Conservation (phyloP, 2,113 vertebrate species). For the Hippoglossus stenolepis region DNA sequence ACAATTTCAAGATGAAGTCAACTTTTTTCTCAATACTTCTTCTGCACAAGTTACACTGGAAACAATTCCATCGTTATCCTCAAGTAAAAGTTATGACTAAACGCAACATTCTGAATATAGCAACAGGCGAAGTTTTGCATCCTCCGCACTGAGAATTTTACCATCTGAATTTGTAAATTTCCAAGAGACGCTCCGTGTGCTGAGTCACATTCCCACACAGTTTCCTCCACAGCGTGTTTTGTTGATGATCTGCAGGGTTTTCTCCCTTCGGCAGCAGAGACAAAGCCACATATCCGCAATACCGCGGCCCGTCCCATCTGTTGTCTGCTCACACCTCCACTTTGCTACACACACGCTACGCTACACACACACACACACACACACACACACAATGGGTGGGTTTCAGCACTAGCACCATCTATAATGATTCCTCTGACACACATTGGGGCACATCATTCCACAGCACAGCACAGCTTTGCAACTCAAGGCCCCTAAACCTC, state of each 20-base stretch:
- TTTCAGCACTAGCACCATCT: slow-evolving; percentile 57
- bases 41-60: neutral
- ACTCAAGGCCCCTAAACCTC: slow-evolving; percentile 77
- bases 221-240: slow-evolving; percentile 46
- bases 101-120: slow-evolving; percentile 25
- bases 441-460: slow-evolving; percentile 80
- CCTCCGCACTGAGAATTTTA: slow-evolving; percentile 23
- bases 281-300: slow-evolving; percentile 62
- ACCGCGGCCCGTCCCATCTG: slow-evolving; percentile 57
- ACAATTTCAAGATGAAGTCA: neutral
- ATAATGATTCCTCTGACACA: slow-evolving; percentile 82
- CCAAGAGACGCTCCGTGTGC: slow-evolving; percentile 41
- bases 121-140: slow-evolving; percentile 36
- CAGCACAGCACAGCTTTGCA: slow-evolving; percentile 75
- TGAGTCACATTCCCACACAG: slow-evolving; percentile 63
- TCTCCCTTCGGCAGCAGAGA: slow-evolving; percentile 48
- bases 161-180: slow-evolving; percentile 40
- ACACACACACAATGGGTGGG: slow-evolving; percentile 43
- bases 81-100: slow-evolving; percentile 24
- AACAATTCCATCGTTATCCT: slow-evolving; percentile 13
- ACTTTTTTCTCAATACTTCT: neutral
- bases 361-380: slow-evolving; percentile 16
- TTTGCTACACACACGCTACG: slow-evolving; percentile 54
- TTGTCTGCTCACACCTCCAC: slow-evolving; percentile 73
- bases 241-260: slow-evolving; percentile 64